Base-by-base conservation (phyloP, 92 coral and sea anemone species). In the Micromussa lordhowensis region DNA sequence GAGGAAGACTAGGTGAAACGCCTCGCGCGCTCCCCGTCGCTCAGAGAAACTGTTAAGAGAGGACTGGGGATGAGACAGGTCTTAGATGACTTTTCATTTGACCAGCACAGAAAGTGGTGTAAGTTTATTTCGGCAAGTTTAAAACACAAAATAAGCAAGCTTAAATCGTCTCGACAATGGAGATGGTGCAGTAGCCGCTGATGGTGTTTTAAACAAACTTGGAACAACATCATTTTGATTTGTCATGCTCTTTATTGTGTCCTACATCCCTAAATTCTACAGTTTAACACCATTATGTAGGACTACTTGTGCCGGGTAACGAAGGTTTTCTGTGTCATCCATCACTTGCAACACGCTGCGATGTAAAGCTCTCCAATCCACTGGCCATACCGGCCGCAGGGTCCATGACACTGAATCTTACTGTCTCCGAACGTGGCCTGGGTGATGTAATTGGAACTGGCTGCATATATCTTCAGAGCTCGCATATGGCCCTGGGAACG, bases 321-420 rank as follows among this genome's bases (percentile, higher is more conserved):
- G 81, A 9, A 30, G 66, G 40, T 10, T 31, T 2, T 66, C 44
- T 61, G n/a, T 12, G 18, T 10, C 17, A 40, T 28, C 75, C 69
- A 75, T 89, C 80, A 95, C 89, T 93, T 95, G 93, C 98, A 95
- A 69, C 98, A 95, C 19, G 96, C 98, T 30, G 71, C 49, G 84
- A 95, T 91, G 77, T 88, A 87, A 55, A 93, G 80, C 48, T 95
- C 98, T 5, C 98, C 98, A 16, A 55, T 32, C 94, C 98, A 95
- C 76, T 95, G 90, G 6, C 98, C 98, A 48, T 91, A 91, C 88
- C 79, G 94, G 0, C 96, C 95, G 80, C 98, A 95, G 8, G 77
- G 64, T 1, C 96, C 98, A 82, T 95, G 98, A 63, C 98, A 95
- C 85, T 82, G 76, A 59, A 95, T 95, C 87, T 77, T 93, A 68